These are phyloP conservation scores for Mycteria americana DNA, from an alignment of 2,797 vertebrate species.

Conservation along the genomic window DNA sequence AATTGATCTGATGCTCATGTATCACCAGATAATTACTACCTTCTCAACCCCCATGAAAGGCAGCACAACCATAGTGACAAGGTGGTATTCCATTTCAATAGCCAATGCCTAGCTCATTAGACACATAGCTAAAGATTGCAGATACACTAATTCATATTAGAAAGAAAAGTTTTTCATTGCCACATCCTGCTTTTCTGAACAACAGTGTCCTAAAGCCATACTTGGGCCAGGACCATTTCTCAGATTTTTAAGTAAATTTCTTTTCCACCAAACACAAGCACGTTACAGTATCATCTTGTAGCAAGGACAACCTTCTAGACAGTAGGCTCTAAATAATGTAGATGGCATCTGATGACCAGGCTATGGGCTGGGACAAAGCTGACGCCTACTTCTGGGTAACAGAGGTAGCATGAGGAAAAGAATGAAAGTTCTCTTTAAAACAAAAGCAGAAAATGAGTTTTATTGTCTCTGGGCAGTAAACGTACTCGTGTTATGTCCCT, in stretches of 20 bases:
- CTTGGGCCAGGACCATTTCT: not conserved
- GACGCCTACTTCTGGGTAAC: not conserved
- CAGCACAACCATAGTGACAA: not conserved
- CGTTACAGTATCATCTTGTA: not conserved
- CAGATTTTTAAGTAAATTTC: not conserved
- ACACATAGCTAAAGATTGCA: not conserved
- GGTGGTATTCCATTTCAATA: not conserved
- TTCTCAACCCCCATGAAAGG: not conserved
- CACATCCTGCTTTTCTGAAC: not conserved
- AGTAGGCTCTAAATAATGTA: not conserved
- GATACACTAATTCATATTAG: not conserved
- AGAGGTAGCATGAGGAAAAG: not conserved
- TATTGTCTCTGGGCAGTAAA: not conserved
- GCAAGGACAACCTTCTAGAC: not conserved
- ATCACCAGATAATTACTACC: not conserved
- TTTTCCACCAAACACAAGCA: not conserved
- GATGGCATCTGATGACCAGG: not conserved
- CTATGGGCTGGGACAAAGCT: not conserved
- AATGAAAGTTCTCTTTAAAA: not conserved
- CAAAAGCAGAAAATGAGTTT: not conserved
- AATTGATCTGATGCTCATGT: not conserved
- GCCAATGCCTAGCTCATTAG: not conserved
- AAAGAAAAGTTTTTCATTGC: not conserved
- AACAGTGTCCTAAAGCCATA: not conserved
- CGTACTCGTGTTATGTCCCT: not conserved